These are phyloP conservation scores for Lerema accius DNA, from an alignment of 1,140 invertebrate species.

Conservation along the genomic window DNA sequence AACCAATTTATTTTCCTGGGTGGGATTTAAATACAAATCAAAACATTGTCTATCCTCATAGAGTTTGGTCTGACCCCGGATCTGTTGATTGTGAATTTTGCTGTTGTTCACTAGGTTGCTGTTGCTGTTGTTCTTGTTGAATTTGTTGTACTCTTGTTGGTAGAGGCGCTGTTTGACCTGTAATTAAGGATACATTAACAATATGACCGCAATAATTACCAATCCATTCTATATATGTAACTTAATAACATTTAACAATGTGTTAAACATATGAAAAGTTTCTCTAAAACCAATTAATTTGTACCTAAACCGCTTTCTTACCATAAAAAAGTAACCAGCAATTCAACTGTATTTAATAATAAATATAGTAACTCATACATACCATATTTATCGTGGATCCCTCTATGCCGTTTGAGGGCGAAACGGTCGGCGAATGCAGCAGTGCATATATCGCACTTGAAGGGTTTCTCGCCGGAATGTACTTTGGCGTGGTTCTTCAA, in stretches of 20 bases:
- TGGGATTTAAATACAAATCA: slow-evolving; percentile 41
- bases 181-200: slow-evolving; percentile 30
- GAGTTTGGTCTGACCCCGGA: slow-evolving; percentile 55
- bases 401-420: slow-evolving; percentile 89
- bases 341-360: too few species aligned
- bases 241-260: too few species aligned
- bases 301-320: too few species aligned
- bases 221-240: too few species aligned
- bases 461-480: slow-evolving; percentile 89
- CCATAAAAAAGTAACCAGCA: too few species aligned
- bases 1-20: slow-evolving; percentile 22
- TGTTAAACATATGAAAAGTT: too few species aligned
- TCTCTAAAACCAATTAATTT: too few species aligned
- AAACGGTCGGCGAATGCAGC: slow-evolving; percentile 94
- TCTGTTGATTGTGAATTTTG: slow-evolving; percentile 57
- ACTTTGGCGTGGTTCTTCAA: slow-evolving; percentile 93
- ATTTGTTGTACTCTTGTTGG: slow-evolving; percentile 65
- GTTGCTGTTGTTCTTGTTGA: slow-evolving; percentile 57
- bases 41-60: slow-evolving; percentile 54
- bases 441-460: slow-evolving; percentile 93
- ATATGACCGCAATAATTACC: too few species aligned
- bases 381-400: slow-evolving; percentile 91
- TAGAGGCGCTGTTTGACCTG: slow-evolving; percentile 74
- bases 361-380: too few species aligned
- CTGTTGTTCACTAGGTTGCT: slow-evolving; percentile 47